A percentile compares a stretch with the other conserved stretches of the same genome.
phyloP scores from a whole-genome alignment of 1,140 invertebrate genomes.

The Caenorhabditis remanei region DNA sequence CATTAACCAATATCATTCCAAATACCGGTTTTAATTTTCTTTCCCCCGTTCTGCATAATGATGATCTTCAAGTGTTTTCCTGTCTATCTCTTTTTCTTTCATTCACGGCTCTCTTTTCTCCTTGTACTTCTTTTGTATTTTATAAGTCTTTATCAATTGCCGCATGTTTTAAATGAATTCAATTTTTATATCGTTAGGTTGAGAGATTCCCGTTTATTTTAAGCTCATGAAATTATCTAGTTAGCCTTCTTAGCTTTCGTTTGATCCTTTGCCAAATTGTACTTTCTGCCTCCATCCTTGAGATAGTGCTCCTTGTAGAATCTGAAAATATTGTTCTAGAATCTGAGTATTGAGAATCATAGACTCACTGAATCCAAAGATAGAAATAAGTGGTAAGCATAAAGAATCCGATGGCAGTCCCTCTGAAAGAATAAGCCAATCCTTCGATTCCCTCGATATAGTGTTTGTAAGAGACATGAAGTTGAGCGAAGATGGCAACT shows the following conservation, averaged over 20 bases:
- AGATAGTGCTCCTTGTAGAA: constrained; percentile 76
- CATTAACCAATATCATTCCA: background rate
- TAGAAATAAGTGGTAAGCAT: constrained; percentile 76
- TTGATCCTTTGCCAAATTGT: constrained; percentile 67
- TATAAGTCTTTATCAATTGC: background rate
- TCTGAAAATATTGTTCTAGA: background rate
- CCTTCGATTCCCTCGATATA: constrained; percentile 61
- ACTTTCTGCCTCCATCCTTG: constrained; percentile 74
- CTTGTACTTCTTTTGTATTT: background rate
- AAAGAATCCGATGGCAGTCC: constrained; percentile 72
- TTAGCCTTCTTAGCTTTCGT: constrained; percentile 32
- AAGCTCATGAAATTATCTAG: background rate
- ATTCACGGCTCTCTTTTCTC: background rate
- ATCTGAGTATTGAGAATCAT: background rate
- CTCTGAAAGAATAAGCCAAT: constrained; percentile 70
- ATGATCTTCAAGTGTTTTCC: background rate
- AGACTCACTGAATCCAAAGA: constrained; percentile 72
- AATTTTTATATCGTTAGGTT: background rate
- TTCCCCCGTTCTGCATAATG: background rate
- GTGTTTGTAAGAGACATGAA: constrained; percentile 67
- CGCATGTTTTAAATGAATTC: background rate
- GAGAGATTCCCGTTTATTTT: background rate
- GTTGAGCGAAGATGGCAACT: constrained; percentile 73
- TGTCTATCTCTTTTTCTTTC: background rate
- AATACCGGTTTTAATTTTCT: background rate